Conservation (phyloP, 2,888 invertebrate genomes). For the Tetheella fluctuosa region DNA sequence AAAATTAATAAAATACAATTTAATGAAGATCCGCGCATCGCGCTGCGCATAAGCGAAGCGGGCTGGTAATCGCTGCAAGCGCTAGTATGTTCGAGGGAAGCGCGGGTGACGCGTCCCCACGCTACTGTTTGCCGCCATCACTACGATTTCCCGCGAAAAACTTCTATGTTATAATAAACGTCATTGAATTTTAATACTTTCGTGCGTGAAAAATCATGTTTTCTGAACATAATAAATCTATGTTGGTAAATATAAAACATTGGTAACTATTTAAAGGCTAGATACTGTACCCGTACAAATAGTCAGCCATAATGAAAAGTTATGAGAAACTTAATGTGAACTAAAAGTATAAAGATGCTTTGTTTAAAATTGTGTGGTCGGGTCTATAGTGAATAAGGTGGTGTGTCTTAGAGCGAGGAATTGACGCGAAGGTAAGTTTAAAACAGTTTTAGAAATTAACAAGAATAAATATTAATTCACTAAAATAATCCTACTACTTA, state of each 20-base stretch:
- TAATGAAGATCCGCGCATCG: slow-evolving; percentile 59
- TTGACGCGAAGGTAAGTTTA: neutral
- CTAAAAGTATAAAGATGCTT: neutral
- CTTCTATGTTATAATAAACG: slow-evolving; percentile 26
- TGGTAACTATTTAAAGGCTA: too few species aligned
- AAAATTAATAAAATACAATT: neutral
- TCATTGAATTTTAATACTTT: neutral
- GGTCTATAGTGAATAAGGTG: neutral
- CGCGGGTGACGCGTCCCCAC: slow-evolving; percentile 55
- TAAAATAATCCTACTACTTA: too few species aligned
- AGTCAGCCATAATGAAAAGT: neutral
- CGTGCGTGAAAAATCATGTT: neutral
- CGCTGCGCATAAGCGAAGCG: slow-evolving; percentile 66
- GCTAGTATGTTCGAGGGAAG: slow-evolving; percentile 67
- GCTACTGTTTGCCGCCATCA: slow-evolving; percentile 37
- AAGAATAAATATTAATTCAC: too few species aligned
- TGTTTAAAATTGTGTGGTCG: neutral
- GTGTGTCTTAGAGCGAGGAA: neutral
- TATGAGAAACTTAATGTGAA: slow-evolving; percentile 1
- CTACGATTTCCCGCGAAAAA: slow-evolving; percentile 70
- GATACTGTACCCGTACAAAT: neutral
- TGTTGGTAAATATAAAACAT: neutral
- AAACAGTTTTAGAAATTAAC: neutral
- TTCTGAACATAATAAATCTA: neutral
- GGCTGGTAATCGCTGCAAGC: slow-evolving; percentile 40